phyloP scores from a whole-genome alignment of 2,113 vertebrate genomes.

The Passer montanus region DNA sequence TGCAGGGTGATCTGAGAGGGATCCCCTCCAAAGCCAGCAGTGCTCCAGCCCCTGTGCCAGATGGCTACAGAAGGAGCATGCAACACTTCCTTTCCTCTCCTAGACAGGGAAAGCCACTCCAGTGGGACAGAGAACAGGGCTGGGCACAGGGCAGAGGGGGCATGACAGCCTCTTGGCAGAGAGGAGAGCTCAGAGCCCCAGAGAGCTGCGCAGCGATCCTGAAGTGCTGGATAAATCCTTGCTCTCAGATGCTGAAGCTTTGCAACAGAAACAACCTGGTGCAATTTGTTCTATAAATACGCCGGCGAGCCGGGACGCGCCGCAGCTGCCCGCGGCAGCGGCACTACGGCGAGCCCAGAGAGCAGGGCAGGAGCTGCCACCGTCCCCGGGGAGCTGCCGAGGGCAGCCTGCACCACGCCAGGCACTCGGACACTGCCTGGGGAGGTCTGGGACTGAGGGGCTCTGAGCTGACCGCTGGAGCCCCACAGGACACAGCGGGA shows the following conservation, averaged over 20 bases:
- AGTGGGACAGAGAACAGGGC: background rate
- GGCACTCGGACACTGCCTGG: fast-evolving
- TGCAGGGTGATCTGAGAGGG: background rate
- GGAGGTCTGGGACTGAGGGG: background rate
- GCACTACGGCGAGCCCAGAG: background rate
- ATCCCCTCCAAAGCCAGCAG: background rate
- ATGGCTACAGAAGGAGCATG: background rate
- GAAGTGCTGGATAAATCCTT: background rate
- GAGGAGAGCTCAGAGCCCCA: background rate
- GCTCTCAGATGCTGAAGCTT: background rate
- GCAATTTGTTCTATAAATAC: conserved; percentile 59
- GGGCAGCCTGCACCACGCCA: background rate
- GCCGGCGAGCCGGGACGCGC: conserved; percentile 45
- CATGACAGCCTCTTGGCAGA: fast-evolving
- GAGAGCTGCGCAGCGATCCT: background rate
- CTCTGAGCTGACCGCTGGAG: background rate
- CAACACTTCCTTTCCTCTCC: background rate
- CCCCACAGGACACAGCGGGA: background rate
- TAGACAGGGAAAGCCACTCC: fast-evolving
- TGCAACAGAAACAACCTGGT: conserved; percentile 41
- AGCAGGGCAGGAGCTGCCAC: background rate
- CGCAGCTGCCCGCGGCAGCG: background rate
- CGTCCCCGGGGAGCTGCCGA: background rate
- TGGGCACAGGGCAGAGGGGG: no score
- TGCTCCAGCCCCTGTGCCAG: background rate